phyloP scores from a whole-genome alignment of 2,797 vertebrate genomes.

The Helostoma temminkii region DNA sequence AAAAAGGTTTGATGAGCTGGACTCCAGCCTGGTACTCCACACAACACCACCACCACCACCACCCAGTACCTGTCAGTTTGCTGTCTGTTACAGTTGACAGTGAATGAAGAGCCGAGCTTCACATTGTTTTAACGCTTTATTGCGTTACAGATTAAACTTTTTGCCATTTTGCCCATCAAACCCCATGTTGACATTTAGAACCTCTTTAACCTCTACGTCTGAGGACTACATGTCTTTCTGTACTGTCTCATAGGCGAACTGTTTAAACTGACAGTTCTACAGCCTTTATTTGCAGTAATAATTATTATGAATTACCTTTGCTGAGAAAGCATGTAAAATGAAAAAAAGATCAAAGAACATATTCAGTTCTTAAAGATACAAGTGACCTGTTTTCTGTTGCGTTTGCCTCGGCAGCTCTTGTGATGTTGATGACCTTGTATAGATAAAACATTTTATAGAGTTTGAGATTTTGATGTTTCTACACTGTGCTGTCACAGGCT shows the following conservation, averaged over 20 bases:
- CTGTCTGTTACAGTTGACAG: neutral
- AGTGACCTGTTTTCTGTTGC: conserved; percentile 7
- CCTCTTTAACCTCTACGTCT: neutral
- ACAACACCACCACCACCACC: neutral
- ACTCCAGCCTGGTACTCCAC: neutral
- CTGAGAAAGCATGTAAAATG: conserved; percentile 12
- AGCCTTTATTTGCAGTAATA: conserved; percentile 6
- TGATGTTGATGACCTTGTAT: neutral
- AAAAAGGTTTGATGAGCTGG: neutral
- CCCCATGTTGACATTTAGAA: neutral
- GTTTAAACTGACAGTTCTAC: neutral
- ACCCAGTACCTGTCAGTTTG: neutral
- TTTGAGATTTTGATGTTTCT: neutral
- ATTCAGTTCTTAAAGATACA: neutral
- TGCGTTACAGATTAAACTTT: neutral
- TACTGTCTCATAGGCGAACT: neutral
- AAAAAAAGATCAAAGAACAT: conserved; percentile 14
- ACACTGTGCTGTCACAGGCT: conserved; percentile 7
- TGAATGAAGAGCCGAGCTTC: neutral
- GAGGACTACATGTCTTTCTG: conserved; percentile 7
- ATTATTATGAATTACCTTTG: conserved; percentile 12
- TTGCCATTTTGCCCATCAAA: neutral
- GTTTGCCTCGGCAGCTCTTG: conserved; percentile 3
- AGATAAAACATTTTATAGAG: neutral
- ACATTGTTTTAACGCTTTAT: too few relatives aligned